Percentiles rank a stretch among this genome's conserved stretches.
phyloP scores from a whole-genome alignment of 2,888 invertebrate species.

The Lasioglossum malachurum region DNA sequence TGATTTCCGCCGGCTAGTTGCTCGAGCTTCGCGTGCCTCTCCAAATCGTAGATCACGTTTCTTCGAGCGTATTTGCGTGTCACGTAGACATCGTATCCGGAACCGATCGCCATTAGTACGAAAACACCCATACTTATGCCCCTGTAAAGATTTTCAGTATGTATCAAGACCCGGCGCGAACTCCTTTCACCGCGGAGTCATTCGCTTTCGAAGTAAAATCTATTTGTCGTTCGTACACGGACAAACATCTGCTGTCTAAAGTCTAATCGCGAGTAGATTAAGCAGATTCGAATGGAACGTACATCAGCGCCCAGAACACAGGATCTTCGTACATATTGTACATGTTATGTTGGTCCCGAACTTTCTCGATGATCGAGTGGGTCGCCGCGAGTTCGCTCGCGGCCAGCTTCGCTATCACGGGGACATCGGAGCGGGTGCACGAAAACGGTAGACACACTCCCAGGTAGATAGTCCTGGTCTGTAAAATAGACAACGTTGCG shows the following conservation, averaged over 20 bases:
- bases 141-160: conserved; percentile 83
- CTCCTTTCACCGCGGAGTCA: neutral
- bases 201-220: neutral
- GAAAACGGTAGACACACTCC: conserved; percentile 91
- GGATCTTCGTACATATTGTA: conserved; percentile 89
- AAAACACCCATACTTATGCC: conserved; percentile 86
- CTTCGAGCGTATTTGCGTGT: conserved; percentile 70
- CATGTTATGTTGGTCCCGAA: conserved; percentile 89
- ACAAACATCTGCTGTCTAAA: neutral
- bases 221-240: neutral
- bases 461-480: conserved; percentile 90
- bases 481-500: conserved; percentile 40
- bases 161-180: neutral
- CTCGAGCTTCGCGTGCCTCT: conserved; percentile 81
- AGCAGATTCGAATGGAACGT: conserved; percentile 71
- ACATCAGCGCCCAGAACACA: conserved; percentile 91
- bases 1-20: conserved; percentile 73
- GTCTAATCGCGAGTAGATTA: neutral
- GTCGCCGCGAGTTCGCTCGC: conserved; percentile 85
- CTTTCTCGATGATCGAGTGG: conserved; percentile 86
- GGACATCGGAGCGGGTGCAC: conserved; percentile 89
- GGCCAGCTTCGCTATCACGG: conserved; percentile 83
- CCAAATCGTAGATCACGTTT: conserved; percentile 78
- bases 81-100: conserved; percentile 89
- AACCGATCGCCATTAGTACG: conserved; percentile 88